Base-by-base conservation (phyloP, 2,797 vertebrate genomes). In the Tadarida brasiliensis region DNA sequence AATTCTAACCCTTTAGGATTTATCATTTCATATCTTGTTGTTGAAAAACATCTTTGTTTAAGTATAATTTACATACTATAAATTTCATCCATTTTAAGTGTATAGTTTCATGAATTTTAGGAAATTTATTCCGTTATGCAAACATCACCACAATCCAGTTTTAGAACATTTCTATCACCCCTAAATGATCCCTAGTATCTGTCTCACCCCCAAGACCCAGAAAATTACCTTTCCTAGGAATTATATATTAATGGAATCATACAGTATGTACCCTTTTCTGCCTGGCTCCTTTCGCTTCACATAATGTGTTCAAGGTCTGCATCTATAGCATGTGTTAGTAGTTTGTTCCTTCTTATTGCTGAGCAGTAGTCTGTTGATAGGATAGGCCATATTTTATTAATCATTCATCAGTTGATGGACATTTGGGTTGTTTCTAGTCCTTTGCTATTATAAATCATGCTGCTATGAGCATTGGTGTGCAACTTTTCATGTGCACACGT, bases 381-480 rank as follows among this genome's bases (percentile, higher is more conserved):
- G 17, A 28, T 76, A 76, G 10, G 47, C 35, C 7, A 39, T 19
- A 47, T 89, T 83, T 94, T 35, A 80, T 87, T 51, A 56, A 63
- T 49, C 26, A 22, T 44, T 78, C 28, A 17, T 84, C 57, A 47
- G 57, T 26, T 19, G 10, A 85, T 77, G 33, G 33, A 33, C 51
- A 33, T 87, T 92, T 73, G 9, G 6, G 5, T 73, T 85, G 26
- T 47, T 47, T 39, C 11, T 33, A 56, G 12, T 51, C 78, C 67
- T 70, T 85, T 85, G 67, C 56, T 88, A 17, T 93, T 81, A 20
- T 83, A 68, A 84, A 24, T 28, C 87, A 94, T 87, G 71, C 16
- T 59, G 26, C 44, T 71, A 5, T 90, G 51, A 39, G 74, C 39
- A 49, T 68, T 26, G 30, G 9, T 7, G 22, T 51, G 16, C 47